Conservation (phyloP, 2,888 invertebrate species). For the Cephonodes hylas region DNA sequence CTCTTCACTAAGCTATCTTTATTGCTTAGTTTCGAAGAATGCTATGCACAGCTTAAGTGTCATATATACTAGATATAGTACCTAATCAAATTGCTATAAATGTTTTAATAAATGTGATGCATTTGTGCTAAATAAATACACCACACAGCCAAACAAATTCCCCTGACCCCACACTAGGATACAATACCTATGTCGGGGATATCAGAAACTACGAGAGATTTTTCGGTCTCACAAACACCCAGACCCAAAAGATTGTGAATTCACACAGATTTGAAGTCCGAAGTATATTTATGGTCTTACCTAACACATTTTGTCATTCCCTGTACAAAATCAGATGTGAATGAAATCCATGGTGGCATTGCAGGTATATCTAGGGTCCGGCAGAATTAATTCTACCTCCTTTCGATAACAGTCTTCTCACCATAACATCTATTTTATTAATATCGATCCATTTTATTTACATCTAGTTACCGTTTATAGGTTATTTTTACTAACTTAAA, state of each 20-base stretch:
- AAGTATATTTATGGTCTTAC: too few species aligned
- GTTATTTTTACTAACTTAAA: too few species aligned
- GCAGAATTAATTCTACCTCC: background rate
- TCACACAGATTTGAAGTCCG: background rate
- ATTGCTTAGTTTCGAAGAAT: too few species aligned
- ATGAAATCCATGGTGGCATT: background rate
- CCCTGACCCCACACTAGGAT: background rate
- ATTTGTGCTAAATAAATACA: background rate
- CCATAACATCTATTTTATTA: background rate
- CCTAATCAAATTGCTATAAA: too few species aligned
- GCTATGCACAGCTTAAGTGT: too few species aligned
- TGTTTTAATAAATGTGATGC: too few species aligned
- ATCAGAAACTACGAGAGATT: background rate
- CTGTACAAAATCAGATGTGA: background rate
- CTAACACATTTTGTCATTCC: background rate
- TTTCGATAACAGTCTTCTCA: background rate
- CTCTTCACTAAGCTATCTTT: too few species aligned
- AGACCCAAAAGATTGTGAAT: background rate
- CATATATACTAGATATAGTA: too few species aligned
- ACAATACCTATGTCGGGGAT: background rate
- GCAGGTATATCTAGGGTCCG: background rate
- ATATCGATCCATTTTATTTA: background rate
- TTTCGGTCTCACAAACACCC: background rate
- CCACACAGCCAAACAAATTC: background rate
- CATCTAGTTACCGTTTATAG: too few species aligned